Conservation (phyloP, 1,140 invertebrate species). For the Diabrotica virgifera region DNA sequence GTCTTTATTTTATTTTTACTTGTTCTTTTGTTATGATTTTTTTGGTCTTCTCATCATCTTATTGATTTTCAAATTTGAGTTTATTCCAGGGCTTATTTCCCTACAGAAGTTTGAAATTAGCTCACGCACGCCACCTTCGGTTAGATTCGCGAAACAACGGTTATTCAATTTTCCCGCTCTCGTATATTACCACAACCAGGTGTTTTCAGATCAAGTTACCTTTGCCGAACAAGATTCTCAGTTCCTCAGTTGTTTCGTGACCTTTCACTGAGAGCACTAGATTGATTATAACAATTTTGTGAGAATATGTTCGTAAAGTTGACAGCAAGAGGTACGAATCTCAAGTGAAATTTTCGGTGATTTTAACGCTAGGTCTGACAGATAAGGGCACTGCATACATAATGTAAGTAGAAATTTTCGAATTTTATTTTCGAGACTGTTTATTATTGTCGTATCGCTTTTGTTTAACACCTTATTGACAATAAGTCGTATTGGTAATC, state of each 20-base stretch:
- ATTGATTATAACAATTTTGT: constrained; percentile 14
- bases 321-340: neutral
- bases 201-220: constrained; percentile 24
- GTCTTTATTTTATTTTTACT: too few relatives aligned
- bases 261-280: constrained; percentile 18
- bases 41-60: too few relatives aligned
- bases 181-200: constrained; percentile 18
- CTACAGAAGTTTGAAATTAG: too few relatives aligned
- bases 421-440: neutral
- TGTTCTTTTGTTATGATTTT: too few relatives aligned
- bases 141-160: neutral
- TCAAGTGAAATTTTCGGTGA: neutral
- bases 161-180: constrained; percentile 22
- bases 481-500: neutral
- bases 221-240: constrained; percentile 20
- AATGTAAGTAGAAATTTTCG: neutral
- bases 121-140: neutral
- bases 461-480: neutral
- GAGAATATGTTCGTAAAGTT: constrained; percentile 1
- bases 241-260: constrained; percentile 21
- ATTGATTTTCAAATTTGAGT: too few relatives aligned
- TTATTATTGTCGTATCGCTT: neutral
- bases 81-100: too few relatives aligned
- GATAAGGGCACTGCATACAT: neutral
- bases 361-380: neutral